Percentiles rank a stretch among this genome's conserved stretches.
These are phyloP conservation scores for Pachypanchax playfairii DNA, from an alignment of 2,113 vertebrate genomes.

Conservation along the genomic window DNA sequence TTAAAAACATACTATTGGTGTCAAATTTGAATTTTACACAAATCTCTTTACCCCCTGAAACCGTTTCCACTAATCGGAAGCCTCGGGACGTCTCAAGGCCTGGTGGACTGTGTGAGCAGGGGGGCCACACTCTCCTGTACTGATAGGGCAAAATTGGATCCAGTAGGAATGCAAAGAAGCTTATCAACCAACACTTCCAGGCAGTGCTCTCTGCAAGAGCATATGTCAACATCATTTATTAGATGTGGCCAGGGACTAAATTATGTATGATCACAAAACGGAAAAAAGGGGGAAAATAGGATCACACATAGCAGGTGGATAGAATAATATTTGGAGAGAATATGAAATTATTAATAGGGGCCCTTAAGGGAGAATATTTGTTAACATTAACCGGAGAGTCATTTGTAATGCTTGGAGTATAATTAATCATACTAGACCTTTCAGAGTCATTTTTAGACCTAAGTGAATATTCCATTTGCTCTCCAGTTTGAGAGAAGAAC, in stretches of 20 bases:
- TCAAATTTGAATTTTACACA: slow-evolving; percentile 67
- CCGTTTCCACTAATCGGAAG: slow-evolving; percentile 79
- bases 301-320: slow-evolving; percentile 80
- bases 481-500: slow-evolving; percentile 24
- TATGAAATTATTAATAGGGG: slow-evolving; percentile 83
- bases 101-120: slow-evolving; percentile 77
- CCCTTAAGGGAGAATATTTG: slow-evolving; percentile 83
- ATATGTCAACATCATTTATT: slow-evolving; percentile 88
- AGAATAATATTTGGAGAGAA: slow-evolving; percentile 83
- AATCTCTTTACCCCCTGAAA: slow-evolving; percentile 45
- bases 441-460: slow-evolving; percentile 67
- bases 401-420: slow-evolving; percentile 75
- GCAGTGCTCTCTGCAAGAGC: slow-evolving; percentile 81
- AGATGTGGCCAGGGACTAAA: slow-evolving; percentile 85
- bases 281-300: slow-evolving; percentile 53
- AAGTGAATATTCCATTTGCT: slow-evolving; percentile 70
- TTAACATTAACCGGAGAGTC: slow-evolving; percentile 80
- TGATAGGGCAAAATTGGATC: slow-evolving; percentile 86
- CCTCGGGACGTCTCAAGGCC: slow-evolving; percentile 75
- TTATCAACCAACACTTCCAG: slow-evolving; percentile 82
- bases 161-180: slow-evolving; percentile 84
- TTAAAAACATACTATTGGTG: slow-evolving; percentile 57
- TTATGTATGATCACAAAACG: slow-evolving; percentile 85
- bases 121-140: slow-evolving; percentile 74
- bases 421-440: slow-evolving; percentile 81